Conservation (phyloP, 2,888 invertebrate species). For the Bombylius major region DNA sequence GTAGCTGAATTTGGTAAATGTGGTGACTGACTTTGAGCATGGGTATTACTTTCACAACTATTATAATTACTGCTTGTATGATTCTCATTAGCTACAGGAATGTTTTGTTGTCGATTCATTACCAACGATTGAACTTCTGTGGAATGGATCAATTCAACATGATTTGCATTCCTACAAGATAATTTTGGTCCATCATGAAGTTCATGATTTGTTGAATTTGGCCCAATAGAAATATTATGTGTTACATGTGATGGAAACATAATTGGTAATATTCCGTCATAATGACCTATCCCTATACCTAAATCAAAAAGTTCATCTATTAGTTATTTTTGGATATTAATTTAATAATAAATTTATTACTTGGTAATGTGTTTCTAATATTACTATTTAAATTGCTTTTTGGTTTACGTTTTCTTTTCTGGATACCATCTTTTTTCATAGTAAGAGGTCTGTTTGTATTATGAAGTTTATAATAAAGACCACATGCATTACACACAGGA, state of each 20-base stretch:
- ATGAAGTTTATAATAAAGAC: constrained; percentile 34
- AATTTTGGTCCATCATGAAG: constrained; percentile 25
- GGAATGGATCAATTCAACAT: constrained; percentile 1
- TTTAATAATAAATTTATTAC: background rate
- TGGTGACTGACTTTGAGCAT: constrained; percentile 37
- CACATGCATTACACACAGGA: constrained; percentile 79
- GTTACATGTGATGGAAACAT: constrained; percentile 31
- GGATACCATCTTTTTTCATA: constrained; percentile 98
- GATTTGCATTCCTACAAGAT: constrained; percentile 2
- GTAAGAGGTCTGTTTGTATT: constrained; percentile 76
- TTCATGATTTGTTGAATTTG: constrained; percentile 14
- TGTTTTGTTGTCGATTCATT: constrained; percentile 3
- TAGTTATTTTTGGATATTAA: background rate
- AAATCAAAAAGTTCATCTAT: background rate
- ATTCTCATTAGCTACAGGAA: constrained; percentile 6
- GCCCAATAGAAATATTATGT: background rate
- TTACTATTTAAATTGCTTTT: constrained; percentile 37
- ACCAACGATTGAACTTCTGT: background rate
- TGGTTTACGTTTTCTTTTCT: constrained; percentile 90
- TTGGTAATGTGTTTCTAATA: background rate
- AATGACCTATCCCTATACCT: constrained; percentile 13
- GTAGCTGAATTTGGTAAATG: constrained; percentile 40
- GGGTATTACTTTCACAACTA: constrained; percentile 23
- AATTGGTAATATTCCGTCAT: constrained; percentile 4
- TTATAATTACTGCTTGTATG: constrained; percentile 28